These are phyloP conservation scores for Emydoidea blandingii DNA, from an alignment of 2,797 vertebrate species.

Conservation along the genomic window DNA sequence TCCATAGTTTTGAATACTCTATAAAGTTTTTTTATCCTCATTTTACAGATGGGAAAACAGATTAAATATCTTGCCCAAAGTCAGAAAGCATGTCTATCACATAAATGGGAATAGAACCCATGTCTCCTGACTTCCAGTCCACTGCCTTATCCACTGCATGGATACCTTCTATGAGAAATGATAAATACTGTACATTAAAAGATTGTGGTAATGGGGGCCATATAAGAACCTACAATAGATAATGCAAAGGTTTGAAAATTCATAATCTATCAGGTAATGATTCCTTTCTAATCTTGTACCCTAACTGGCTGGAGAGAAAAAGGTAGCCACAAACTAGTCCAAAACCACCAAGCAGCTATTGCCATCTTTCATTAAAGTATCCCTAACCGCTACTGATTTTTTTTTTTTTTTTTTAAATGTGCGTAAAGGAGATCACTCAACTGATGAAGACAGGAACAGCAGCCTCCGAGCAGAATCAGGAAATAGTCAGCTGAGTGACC, in stretches of 20 bases:
- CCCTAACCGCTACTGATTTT: constrained; percentile 71
- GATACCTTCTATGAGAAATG: background rate
- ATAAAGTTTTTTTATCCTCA: background rate
- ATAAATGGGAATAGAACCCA: background rate
- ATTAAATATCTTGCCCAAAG: background rate
- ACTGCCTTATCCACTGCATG: background rate
- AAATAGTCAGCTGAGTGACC: constrained; percentile 62
- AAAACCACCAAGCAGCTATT: constrained; percentile 17
- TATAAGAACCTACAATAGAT: background rate
- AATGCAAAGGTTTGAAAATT: no score
- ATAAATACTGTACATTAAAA: background rate
- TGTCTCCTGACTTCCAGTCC: background rate
- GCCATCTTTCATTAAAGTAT: background rate
- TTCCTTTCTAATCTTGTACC: background rate
- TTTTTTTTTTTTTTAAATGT: constrained; percentile 43
- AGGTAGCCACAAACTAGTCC: background rate
- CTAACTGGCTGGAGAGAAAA: background rate
- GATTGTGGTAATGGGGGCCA: background rate
- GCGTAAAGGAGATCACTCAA: constrained; percentile 60
- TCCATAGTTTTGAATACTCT: background rate
- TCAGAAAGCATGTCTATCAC: background rate
- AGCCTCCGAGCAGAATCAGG: constrained; percentile 53
- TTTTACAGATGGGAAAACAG: background rate
- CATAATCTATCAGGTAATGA: background rate
- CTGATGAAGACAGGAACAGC: constrained; percentile 60